phyloP scores from a whole-genome alignment of 2,797 vertebrate genomes.

The Tragopan temminckii region DNA sequence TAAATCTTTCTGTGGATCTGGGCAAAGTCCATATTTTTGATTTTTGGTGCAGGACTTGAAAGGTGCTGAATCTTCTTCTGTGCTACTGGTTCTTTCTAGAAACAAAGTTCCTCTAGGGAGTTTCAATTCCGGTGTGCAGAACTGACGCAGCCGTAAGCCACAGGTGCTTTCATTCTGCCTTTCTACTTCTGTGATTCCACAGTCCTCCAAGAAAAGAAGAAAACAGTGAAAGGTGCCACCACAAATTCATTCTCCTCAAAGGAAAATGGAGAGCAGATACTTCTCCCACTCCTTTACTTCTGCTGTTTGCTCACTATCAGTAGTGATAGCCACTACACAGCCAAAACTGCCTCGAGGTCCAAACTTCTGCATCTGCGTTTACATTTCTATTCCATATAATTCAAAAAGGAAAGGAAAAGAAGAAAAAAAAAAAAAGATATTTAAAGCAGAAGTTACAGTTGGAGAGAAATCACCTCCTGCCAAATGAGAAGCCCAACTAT shows the following conservation, averaged over 20 bases:
- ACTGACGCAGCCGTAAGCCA: neutral
- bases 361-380: neutral
- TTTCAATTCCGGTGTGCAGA: neutral
- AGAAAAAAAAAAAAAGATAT: neutral
- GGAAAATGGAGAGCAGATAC: fast-evolving
- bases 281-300: neutral
- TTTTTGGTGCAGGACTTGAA: neutral
- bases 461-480: neutral
- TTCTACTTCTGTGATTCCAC: neutral
- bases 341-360: neutral
- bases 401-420: neutral
- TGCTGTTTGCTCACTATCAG: neutral
- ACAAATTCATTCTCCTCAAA: neutral
- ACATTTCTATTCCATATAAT: neutral
- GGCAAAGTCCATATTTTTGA: neutral
- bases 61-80: neutral
- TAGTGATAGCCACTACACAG: neutral
- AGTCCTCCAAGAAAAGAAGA: neutral
- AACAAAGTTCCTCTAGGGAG: neutral
- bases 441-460: neutral
- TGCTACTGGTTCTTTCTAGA: neutral
- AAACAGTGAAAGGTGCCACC: neutral
- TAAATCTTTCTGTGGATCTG: neutral
- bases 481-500: slow-evolving; percentile 4
- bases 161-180: neutral